A percentile compares a stretch with the other conserved stretches of the same genome.
These are phyloP conservation scores for Eptatretus burgeri DNA, from an alignment of 2,113 vertebrate species.

Conservation along the genomic window DNA sequence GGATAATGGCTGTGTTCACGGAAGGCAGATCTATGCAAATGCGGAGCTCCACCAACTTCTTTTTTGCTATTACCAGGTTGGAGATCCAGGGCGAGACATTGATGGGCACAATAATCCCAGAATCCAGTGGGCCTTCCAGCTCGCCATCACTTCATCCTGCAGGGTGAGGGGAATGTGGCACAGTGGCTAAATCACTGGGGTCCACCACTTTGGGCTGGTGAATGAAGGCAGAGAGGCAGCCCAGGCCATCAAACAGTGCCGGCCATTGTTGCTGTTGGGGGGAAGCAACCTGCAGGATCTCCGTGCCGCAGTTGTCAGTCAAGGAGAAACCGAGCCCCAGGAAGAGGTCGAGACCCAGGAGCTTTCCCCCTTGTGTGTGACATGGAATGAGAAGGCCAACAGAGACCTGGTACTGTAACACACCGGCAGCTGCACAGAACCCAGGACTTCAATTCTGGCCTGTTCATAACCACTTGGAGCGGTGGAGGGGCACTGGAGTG, in stretches of 20 bases:
- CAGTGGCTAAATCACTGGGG: neutral
- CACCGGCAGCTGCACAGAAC: neutral
- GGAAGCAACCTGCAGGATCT: neutral
- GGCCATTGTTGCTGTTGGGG: neutral
- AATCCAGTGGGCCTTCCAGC: neutral
- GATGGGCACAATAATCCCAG: too few relatives aligned
- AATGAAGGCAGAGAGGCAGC: too few relatives aligned
- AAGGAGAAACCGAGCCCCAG: constrained; percentile 1
- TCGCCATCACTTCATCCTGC: too few relatives aligned
- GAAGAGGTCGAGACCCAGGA: neutral
- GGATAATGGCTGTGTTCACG: too few relatives aligned
- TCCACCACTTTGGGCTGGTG: neutral
- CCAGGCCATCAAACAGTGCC: too few relatives aligned
- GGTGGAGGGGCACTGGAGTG: neutral
- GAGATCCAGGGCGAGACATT: too few relatives aligned
- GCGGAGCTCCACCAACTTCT: too few relatives aligned
- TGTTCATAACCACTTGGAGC: neutral
- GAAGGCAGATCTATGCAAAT: too few relatives aligned
- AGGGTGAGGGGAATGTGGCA: neutral
- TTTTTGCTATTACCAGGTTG: too few relatives aligned
- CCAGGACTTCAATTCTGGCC: neutral
- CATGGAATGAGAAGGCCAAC: neutral
- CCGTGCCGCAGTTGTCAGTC: constrained; percentile 5
- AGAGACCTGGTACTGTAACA: constrained; percentile 5
- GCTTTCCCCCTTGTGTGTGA: neutral